Base-by-base conservation (phyloP, 2,113 vertebrate species). In the Gadus macrocephalus region DNA sequence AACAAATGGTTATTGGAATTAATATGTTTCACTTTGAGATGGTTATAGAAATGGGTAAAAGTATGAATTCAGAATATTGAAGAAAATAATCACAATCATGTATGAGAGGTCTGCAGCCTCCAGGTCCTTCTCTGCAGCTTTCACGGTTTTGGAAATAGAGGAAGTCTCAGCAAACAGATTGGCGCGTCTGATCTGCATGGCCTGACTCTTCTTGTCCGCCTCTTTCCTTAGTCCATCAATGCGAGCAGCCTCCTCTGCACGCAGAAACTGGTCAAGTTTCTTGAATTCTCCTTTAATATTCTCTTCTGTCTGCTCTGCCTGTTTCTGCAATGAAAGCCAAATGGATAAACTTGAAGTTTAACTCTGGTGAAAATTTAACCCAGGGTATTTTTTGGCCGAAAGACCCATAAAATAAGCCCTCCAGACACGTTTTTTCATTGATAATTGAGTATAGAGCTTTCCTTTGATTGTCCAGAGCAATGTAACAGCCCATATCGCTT, bases 261-360 rank as follows among this genome's bases (percentile, higher is more conserved):
- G 60, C 68, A 84, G 62, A 70, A 86, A 82, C 53, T 56, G 64
- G 61, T 78, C 73, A 53, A 83, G 0, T 68, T 68, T 81, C 71
- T 72, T 53, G 71, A 84, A 83, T 35, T 71, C 71, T 35, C 62
- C 35, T 55, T 9, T 74, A 20, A 86, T 74, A 0, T 3, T 65
- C 62, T 17, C 68, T 78, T 84, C 84, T 1, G 78, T 81, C 64
- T 67, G 59, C n/a, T 68, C 70, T 66, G 72, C 76, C 82, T 82
- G 80, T 9, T 63, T 16, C 84, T 86, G 58, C 60, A 61, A 53
- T 70, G 62, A 75, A 53, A 49, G 42, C 42, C 42, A 49, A 49
- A 49, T 49, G 1, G 8, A 49, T 49, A 49, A 49, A 49, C 42
- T 7, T 25, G 2, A 25, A 25, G 1, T 25, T 1, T 25, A 25